These are phyloP conservation scores for Enteromius paludinosus DNA, from an alignment of 2,797 vertebrate genomes.

Conservation along the genomic window DNA sequence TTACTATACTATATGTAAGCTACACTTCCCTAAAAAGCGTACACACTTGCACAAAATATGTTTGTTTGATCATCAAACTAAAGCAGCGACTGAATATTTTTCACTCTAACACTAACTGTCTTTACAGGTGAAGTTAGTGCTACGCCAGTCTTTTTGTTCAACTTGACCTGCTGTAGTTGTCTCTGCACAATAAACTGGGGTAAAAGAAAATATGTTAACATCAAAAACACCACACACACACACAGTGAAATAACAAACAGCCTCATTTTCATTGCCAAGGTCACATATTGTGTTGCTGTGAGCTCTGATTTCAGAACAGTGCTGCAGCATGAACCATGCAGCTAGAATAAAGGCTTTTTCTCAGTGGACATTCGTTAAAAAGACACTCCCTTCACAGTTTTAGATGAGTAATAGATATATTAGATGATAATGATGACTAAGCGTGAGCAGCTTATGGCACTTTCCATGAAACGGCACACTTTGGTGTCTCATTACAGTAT, in stretches of 20 bases:
- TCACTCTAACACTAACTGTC: not conserved
- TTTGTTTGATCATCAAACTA: not conserved
- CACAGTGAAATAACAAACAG: not conserved
- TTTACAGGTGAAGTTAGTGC: not conserved
- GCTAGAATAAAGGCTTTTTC: not conserved
- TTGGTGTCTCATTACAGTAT: not conserved
- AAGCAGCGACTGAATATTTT: not conserved
- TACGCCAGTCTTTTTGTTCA: not conserved
- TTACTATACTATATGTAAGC: not conserved
- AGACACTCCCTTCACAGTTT: too few species aligned
- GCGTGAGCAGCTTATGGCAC: not conserved
- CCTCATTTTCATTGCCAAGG: constrained; percentile 9
- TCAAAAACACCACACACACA: not conserved
- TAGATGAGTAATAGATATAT: not conserved
- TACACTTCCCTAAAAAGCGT: not conserved
- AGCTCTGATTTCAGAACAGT: constrained; percentile 4
- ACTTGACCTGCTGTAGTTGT: not conserved
- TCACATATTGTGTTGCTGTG: constrained; percentile 1
- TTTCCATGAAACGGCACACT: not conserved
- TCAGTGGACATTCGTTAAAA: not conserved
- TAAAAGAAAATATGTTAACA: not conserved
- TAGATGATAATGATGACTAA: not conserved
- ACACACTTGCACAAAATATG: constrained; percentile 4
- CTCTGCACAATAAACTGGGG: not conserved
- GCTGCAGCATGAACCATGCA: not conserved